Evolutionary conservation across 2,797 vertebrate genomes (phyloP), one percentile per base, ranked within the genome.

Genomic region (Fratercula arctica): DNA sequence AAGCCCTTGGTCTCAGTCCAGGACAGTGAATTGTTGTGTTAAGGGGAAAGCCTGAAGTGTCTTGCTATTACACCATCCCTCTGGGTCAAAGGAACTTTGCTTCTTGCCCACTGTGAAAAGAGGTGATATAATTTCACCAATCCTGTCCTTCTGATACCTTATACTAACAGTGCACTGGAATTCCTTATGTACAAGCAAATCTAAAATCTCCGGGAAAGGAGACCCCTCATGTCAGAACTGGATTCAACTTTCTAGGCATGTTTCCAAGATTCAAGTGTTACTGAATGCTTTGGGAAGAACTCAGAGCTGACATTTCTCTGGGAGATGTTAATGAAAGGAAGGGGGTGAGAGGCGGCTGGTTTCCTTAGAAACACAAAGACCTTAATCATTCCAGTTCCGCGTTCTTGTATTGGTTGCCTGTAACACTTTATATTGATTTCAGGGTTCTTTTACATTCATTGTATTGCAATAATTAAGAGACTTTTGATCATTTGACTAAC

Each of bases 361-460:
- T 96, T 95, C 96, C 88, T 68, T 90, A 94, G 95, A 90, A 94
- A 88, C 92, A 92, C 50, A 68, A 85, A 94, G 92, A 83, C 79
- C 37, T 78, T 73, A 88, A 92, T 87, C 45, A 43, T 78, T 95
- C 43, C 68, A 26, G 11, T 88, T 90, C 61, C 93, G 45, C 64
- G 53, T 77, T 90, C 75, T 85, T 85, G 8, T 41, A 25, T 75
- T 54, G 24, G 45, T 67, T 95, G 61, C 61, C 64, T 95, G 41
- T 88, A 88, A 79, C 33, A 25, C 80, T 96, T 72, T 76, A 39
- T 69, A 88, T 82, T 88, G 68, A 78, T 95, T 94, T 96, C 46
- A 75, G 15, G 54, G 41, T 92, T 89, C 81, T 93, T 94, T 93
- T 90, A 37, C 35, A 18, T 96, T 93, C 56, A 35, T 31, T 57